Percentiles rank a stretch among this genome's conserved stretches.
These are phyloP conservation scores for Lithobates sylvaticus DNA, from an alignment of 2,797 vertebrate genomes.

Conservation along the genomic window DNA sequence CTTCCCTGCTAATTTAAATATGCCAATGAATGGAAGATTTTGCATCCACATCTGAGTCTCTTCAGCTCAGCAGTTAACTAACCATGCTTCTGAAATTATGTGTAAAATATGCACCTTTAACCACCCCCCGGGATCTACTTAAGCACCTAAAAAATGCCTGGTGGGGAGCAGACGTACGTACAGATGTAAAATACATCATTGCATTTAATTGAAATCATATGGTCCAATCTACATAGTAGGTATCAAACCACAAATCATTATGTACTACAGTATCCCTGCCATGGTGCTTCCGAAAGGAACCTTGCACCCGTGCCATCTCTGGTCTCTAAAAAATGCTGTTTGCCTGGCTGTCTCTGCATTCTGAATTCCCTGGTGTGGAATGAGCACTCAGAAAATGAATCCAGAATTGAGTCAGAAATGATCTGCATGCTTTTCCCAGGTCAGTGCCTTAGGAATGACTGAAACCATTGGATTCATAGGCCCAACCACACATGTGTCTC, in stretches of 20 bases:
- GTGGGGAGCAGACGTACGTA: constrained; percentile 30
- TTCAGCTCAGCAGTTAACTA: constrained; percentile 37
- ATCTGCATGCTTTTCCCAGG: background rate
- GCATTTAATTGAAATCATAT: constrained; percentile 50
- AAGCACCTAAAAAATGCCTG: constrained; percentile 50
- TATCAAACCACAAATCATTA: constrained; percentile 45
- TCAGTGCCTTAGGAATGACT: no score
- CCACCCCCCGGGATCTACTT: constrained; percentile 45
- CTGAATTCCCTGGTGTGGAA: background rate
- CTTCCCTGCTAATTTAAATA: constrained; percentile 34
- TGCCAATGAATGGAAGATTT: constrained; percentile 31
- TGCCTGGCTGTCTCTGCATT: background rate
- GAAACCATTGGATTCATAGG: background rate
- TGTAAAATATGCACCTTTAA: constrained; percentile 56
- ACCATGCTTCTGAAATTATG: constrained; percentile 50
- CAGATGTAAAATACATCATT: constrained; percentile 56
- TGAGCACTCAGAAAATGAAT: no score
- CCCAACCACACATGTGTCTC: no score
- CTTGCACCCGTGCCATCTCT: background rate
- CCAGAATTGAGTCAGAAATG: no score
- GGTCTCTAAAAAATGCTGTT: background rate
- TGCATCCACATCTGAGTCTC: constrained; percentile 44
- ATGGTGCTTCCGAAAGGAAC: background rate
- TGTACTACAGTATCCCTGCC: background rate
- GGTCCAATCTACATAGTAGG: constrained; percentile 42